A percentile compares a stretch with the other conserved stretches of the same genome.
Evolutionary conservation across 1,140 invertebrate genomes (phyloP).

Genomic region (Zaprionus ornatus): DNA sequence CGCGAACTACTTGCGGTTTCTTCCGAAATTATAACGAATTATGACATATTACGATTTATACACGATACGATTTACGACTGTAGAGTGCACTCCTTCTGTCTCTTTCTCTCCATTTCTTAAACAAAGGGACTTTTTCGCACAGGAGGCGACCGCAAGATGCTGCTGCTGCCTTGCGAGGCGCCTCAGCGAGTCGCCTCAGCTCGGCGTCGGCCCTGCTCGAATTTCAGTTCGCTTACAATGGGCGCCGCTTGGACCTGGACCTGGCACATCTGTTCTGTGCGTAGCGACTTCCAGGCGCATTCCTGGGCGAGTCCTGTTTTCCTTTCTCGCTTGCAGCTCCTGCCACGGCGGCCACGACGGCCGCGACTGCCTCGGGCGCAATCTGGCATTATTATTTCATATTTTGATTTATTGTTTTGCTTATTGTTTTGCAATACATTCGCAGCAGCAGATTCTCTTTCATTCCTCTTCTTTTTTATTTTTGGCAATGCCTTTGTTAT

Average conservation of each 20-base stretch:
- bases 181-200: neutral
- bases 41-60: constrained; percentile 81
- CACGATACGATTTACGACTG: neutral
- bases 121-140: constrained; percentile 45
- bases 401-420: constrained; percentile 81
- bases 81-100: neutral
- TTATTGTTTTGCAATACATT: constrained; percentile 75
- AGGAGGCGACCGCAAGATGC: constrained; percentile 66
- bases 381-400: constrained; percentile 72
- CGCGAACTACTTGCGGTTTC: constrained; percentile 63
- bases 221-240: constrained; percentile 62
- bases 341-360: too few relatives aligned
- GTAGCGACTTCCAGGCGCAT: neutral
- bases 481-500: constrained; percentile 43
- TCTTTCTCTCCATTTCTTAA: neutral
- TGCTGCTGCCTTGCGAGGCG: constrained; percentile 27
- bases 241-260: constrained; percentile 55
- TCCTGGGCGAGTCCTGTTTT: constrained; percentile 26
- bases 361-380: constrained; percentile 21
- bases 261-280: constrained; percentile 62
- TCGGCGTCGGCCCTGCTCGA: constrained; percentile 41
- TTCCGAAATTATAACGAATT: constrained; percentile 75
- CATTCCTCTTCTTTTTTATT: constrained; percentile 17
- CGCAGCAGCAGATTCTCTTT: constrained; percentile 18
- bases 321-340: neutral